Evolutionary conservation across 2,888 invertebrate genomes (phyloP), one percentile per base, ranked within the genome.

Genomic region (Tetragonisca angustula): DNA sequence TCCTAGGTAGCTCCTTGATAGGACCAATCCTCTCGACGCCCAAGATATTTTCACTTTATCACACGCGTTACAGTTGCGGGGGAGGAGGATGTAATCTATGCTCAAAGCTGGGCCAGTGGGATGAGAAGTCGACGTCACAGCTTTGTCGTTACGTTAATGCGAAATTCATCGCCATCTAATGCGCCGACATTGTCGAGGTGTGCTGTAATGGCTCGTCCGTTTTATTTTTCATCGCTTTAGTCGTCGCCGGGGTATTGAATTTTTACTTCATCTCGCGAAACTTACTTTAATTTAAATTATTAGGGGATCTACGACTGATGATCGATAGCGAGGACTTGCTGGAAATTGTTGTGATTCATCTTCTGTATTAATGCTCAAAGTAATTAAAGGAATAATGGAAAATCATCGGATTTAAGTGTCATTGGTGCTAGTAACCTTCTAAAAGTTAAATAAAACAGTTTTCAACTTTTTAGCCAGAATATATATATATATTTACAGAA

Each of bases 31-130:
- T 79, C 76, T 65, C 68, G 56, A 59, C 50, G 78, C 67, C 71
- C 24, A 62, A 76, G 84, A 87, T 81, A 89, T 86, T 86, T 89
- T 89, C 89, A 86, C 87, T 89, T 89, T 89, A 86, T 89, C 85
- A 83, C 85, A 83, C 85, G 71, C 62, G 84, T 81, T 83, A 73
- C 76, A 62, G 62, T n/a, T 62, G 5, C 15, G 36, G 24, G 49
- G 21, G 49, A 27, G 32, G 36, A 24, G 43, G 54, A 67, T 74
- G 76, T 87, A 83, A 87, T 87, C 87, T 87, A 79, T 64, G 87
- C 78, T 85, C 79, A 85, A 87, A 71, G 72, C 56, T 32, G 52
- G 43, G 27, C 49, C 62, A 21, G 19, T 19, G 36, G 52, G 49
- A 52, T 17, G 69, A 68, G 4, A 36, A 32, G 32, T 32, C 32